A percentile compares a stretch with the other conserved stretches of the same genome.
Evolutionary conservation across 2,888 invertebrate species (phyloP).

Genomic region (Diplolepis rosae): DNA sequence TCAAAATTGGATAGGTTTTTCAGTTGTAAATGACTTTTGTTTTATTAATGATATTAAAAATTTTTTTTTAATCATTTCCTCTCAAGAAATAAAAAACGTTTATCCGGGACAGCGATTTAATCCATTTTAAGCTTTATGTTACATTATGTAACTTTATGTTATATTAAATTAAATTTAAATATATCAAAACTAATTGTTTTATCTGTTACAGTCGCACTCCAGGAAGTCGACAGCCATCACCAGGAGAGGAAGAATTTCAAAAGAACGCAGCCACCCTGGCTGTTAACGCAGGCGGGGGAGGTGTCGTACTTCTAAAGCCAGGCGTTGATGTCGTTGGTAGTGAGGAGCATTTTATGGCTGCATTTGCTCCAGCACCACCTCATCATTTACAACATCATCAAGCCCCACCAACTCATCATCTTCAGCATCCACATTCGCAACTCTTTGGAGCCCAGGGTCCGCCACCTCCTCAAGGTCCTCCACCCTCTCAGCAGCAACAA

Average conservation of each 20-base stretch:
- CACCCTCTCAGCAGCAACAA: constrained; percentile 69
- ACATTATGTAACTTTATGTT: too few species aligned
- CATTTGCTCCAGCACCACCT: constrained; percentile 73
- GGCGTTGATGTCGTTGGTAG: constrained; percentile 71
- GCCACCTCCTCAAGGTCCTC: constrained; percentile 68
- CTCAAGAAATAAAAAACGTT: too few species aligned
- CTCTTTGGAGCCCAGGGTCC: constrained; percentile 73
- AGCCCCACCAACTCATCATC: constrained; percentile 74
- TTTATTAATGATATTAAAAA: too few species aligned
- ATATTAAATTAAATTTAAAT: not conserved
- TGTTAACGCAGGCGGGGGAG: constrained; percentile 71
- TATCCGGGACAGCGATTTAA: too few species aligned
- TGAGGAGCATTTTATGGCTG: constrained; percentile 72
- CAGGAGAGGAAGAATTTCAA: constrained; percentile 87
- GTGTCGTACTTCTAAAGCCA: constrained; percentile 76
- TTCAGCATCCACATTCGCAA: constrained; percentile 76
- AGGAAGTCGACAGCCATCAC: constrained; percentile 93
- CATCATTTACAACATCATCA: constrained; percentile 76
- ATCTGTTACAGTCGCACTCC: constrained; percentile 85
- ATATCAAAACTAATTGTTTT: not conserved
- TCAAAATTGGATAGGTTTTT: too few species aligned
- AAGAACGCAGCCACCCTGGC: constrained; percentile 75
- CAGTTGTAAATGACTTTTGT: too few species aligned
- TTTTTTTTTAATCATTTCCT: too few species aligned
- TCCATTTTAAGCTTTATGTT: too few species aligned